Percentiles rank a stretch among this genome's conserved stretches.
Conservation (phyloP, 1,140 invertebrate genomes). For the Spodoptera frugiperda region DNA sequence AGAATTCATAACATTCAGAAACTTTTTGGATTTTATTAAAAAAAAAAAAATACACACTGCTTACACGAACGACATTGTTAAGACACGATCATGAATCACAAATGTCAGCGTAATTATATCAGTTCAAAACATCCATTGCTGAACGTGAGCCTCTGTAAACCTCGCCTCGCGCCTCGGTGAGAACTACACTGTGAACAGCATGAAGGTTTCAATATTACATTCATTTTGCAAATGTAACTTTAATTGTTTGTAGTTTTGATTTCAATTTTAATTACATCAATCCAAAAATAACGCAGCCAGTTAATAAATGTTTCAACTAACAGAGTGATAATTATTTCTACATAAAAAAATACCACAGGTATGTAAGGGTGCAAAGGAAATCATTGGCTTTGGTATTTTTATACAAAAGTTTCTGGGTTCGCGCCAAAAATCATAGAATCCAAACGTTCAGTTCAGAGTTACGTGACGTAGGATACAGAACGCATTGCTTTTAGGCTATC, state of each 20-base stretch:
- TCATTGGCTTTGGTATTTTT: slow-evolving; percentile 36
- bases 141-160: background rate
- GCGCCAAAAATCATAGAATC: slow-evolving; percentile 42
- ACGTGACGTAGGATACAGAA: background rate
- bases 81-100: slow-evolving; percentile 2
- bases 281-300: background rate
- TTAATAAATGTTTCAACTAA: background rate
- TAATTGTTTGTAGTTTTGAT: background rate
- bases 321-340: background rate
- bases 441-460: slow-evolving; percentile 8
- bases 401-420: slow-evolving; percentile 38
- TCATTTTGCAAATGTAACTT: background rate
- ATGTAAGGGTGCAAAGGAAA: slow-evolving; percentile 33
- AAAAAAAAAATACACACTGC: background rate
- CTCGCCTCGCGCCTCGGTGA: background rate
- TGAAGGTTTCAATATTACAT: background rate
- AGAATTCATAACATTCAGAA: too few species aligned
- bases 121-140: slow-evolving; percentile 3
- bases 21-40: too few species aligned
- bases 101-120: slow-evolving; percentile 2
- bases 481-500: background rate
- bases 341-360: background rate
- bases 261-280: too few species aligned
- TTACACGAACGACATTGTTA: background rate
- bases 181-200: background rate